These are phyloP conservation scores for Litoditis marina DNA, from an alignment of 2,888 invertebrate genomes.

Conservation along the genomic window DNA sequence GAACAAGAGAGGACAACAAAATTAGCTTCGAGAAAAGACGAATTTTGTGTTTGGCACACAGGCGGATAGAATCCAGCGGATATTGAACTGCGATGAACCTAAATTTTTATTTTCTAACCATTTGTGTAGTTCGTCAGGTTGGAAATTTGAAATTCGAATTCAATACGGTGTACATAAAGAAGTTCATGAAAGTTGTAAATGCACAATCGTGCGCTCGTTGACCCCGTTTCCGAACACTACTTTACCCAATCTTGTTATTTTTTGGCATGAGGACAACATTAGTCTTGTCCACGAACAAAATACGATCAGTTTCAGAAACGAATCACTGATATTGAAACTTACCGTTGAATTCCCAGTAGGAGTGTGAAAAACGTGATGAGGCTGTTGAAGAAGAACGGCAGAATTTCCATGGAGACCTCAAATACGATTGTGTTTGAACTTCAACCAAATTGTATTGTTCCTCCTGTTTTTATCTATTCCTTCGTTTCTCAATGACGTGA, in stretches of 20 bases:
- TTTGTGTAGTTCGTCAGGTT: background rate
- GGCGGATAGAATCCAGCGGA: conserved; percentile 40
- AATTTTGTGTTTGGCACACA: conserved; percentile 37
- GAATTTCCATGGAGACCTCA: conserved; percentile 43
- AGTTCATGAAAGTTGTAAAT: too few relatives aligned
- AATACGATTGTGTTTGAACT: conserved; percentile 1
- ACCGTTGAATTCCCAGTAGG: conserved; percentile 43
- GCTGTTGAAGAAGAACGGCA: conserved; percentile 51
- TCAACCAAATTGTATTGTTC: too few relatives aligned
- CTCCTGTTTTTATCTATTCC: too few relatives aligned
- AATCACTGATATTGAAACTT: background rate
- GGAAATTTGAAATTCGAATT: too few relatives aligned
- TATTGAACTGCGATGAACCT: conserved; percentile 49
- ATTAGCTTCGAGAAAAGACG: conserved; percentile 31
- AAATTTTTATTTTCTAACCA: background rate
- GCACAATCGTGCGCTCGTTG: too few relatives aligned
- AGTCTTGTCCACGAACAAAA: too few relatives aligned
- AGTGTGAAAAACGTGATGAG: conserved; percentile 46
- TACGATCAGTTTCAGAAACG: too few relatives aligned
- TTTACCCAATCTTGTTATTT: too few relatives aligned
- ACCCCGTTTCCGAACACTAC: too few relatives aligned
- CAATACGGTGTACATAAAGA: too few relatives aligned
- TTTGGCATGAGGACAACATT: too few relatives aligned
- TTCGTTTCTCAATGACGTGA: too few relatives aligned
- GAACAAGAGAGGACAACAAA: conserved; percentile 25